Base-by-base conservation (phyloP, 2,113 vertebrate genomes). In the Catharus fuscescens region DNA sequence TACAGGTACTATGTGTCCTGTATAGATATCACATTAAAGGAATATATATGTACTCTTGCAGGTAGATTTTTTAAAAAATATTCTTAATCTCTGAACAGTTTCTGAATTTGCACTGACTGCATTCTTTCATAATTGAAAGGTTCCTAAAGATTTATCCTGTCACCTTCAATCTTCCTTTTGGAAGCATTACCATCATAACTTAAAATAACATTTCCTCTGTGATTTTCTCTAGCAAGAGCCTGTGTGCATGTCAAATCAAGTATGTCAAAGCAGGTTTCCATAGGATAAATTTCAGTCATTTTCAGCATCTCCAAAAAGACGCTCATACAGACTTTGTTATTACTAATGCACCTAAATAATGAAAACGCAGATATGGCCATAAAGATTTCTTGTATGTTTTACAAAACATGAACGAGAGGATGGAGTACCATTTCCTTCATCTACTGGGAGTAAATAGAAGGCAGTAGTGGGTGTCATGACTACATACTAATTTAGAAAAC, bases 251-350 rank as follows among this genome's bases (percentile, higher is more conserved):
- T 97, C 95, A 96, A 96, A 97, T 95, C 97, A 96, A 94, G 60
- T 94, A 95, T 95, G 95, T 97, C 97, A 97, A 96, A 95, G 96
- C 83, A 92, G 56, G 62, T 95, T 97, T 95, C 96, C 74, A 89
- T 95, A 96, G 81, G 92, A 97, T 97, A 97, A 97, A 98, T 97
- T 95, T 95, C 87, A 94, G 83, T 88, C 93, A 86, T 92, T 97
- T 97, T 96, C 85, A 96, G 73, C 50, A 93, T 93, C 90, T 94
- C 79, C 93, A 90, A 88, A 95, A 96, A 96, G 48, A 59, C 96
- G 80, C 73, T 92, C 56, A 80, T 83, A 72, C 50, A 87, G 83
- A 88, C 57, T 93, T 97, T 95, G 66, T 72, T 97, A 90, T 97
- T 96, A 90, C 93, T 97, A 96, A 97, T 95, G 90, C 80, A 90